A percentile compares a stretch with the other conserved stretches of the same genome.
phyloP scores from a whole-genome alignment of 2,113 vertebrate genomes.

The Aramus guarauna region DNA sequence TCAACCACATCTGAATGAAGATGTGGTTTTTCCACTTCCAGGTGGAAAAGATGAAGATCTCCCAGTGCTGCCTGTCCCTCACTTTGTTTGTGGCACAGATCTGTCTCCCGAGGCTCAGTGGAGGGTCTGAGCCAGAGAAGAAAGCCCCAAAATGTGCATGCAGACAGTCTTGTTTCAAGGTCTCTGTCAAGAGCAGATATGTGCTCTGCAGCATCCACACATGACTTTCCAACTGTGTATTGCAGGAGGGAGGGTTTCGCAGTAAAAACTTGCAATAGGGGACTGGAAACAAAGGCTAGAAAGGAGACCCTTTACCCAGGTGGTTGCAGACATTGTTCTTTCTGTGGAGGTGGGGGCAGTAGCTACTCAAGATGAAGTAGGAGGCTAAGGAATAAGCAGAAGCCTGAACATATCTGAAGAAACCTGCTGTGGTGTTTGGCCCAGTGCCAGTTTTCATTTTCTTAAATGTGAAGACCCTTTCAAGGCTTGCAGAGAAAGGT shows the following conservation, averaged over 20 bases:
- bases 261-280: background rate
- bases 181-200: background rate
- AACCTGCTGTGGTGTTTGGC: background rate
- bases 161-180: background rate
- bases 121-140: background rate
- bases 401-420: background rate
- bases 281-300: background rate
- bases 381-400: background rate
- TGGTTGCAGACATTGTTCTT: background rate
- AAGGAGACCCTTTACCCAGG: background rate
- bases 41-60: background rate
- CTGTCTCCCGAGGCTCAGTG: background rate
- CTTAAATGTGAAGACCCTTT: background rate
- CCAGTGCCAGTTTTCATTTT: background rate
- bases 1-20: background rate
- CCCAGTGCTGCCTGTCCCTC: background rate
- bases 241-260: background rate
- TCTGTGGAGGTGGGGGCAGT: background rate
- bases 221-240: background rate
- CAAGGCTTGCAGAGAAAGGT: background rate
- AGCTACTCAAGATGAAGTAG: background rate
- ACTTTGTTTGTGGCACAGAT: background rate
- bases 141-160: accelerated
- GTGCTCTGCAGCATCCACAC: background rate
- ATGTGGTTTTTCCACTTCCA: no score